A percentile compares a stretch with the other conserved stretches of the same genome.
phyloP scores from a whole-genome alignment of 2,888 invertebrate species.

The Pammene fasciana region DNA sequence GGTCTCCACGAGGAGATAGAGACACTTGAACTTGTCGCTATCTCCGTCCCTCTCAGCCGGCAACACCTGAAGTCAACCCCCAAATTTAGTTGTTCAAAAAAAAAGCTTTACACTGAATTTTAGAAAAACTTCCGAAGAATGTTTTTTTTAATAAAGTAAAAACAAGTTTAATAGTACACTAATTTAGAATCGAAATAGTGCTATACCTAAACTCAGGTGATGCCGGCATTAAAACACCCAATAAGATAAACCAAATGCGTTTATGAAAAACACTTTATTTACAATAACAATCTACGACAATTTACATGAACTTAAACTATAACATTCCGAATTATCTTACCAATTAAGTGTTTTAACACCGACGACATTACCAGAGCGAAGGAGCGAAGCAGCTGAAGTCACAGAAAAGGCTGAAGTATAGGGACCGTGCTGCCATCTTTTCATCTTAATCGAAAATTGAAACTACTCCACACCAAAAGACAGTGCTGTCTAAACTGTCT shows the following conservation, averaged over 20 bases:
- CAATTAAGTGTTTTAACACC: slow-evolving; percentile 71
- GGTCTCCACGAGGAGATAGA: slow-evolving; percentile 72
- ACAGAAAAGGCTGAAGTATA: no score
- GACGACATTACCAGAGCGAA: neutral
- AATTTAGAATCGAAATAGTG: no score
- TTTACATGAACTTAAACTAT: slow-evolving; percentile 55
- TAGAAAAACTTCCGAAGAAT: no score
- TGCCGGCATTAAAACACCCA: slow-evolving; percentile 75
- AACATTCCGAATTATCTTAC: slow-evolving; percentile 39
- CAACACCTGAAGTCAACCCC: slow-evolving; percentile 67
- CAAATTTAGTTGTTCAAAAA: slow-evolving; percentile 16
- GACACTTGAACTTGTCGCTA: slow-evolving; percentile 69
- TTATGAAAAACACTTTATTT: slow-evolving; percentile 46
- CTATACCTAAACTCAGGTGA: slow-evolving; percentile 59
- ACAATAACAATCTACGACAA: slow-evolving; percentile 54
- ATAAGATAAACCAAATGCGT: slow-evolving; percentile 50
- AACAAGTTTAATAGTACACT: no score
- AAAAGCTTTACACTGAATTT: neutral
- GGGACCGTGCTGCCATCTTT: no score
- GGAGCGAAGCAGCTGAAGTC: neutral
- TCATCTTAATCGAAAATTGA: neutral
- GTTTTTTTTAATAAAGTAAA: no score
- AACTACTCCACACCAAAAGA: no score
- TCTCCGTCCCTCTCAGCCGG: slow-evolving; percentile 54
- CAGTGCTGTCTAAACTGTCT: no score